phyloP scores from a whole-genome alignment of 2,113 vertebrate species.

The Mus spicilegus region DNA sequence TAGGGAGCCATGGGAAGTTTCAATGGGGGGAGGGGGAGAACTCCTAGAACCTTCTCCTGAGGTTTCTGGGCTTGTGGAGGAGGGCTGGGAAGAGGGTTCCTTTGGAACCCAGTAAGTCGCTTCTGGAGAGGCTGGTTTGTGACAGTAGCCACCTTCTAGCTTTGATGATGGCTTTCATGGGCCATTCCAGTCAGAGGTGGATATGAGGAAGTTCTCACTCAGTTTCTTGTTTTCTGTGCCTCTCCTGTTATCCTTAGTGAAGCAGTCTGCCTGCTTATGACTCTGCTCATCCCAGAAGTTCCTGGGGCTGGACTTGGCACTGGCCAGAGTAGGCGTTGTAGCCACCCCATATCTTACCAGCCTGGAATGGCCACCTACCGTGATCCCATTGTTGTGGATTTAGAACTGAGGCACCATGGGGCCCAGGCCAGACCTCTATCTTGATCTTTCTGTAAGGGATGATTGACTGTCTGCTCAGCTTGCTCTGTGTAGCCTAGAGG shows the following conservation, averaged over 20 bases:
- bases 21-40: not conserved
- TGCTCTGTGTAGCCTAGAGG: not conserved
- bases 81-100: not conserved
- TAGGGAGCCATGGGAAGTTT: not conserved
- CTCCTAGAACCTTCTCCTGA: not conserved
- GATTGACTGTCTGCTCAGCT: not conserved
- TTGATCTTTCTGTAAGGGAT: constrained; percentile 11
- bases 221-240: not conserved
- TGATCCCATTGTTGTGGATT: rapidly evolving
- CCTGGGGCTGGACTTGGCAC: not conserved
- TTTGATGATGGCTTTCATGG: not conserved
- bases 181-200: not conserved
- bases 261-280: not conserved
- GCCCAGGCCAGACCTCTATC: constrained; percentile 17
- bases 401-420: not conserved
- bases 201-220: not conserved
- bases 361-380: not conserved
- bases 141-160: not conserved
- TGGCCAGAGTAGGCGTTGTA: not conserved
- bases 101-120: not conserved
- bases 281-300: not conserved
- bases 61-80: not conserved
- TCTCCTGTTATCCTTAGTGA: not conserved
- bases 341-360: not conserved
- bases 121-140: not conserved